phyloP scores from a whole-genome alignment of 2,797 vertebrate species.

The Pangasius djambal region DNA sequence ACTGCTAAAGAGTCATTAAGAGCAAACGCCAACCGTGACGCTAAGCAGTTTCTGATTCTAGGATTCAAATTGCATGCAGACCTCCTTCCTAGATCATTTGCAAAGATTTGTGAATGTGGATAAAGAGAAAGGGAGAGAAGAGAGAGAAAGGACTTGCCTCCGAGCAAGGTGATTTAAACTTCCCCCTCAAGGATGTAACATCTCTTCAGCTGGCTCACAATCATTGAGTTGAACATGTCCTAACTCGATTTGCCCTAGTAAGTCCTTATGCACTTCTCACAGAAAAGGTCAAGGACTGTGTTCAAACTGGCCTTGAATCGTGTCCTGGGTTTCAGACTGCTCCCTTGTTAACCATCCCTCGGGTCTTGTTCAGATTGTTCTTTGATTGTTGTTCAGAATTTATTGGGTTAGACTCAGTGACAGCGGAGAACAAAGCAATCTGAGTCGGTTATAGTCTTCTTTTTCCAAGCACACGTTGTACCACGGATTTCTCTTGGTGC shows the following conservation, averaged over 20 bases:
- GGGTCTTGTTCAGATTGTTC: constrained; percentile 18
- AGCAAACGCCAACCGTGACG: constrained; percentile 66
- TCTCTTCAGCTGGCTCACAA: constrained; percentile 43
- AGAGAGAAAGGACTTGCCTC: constrained; percentile 23
- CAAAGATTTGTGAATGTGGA: constrained; percentile 34
- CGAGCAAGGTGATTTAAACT: constrained; percentile 35
- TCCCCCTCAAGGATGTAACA: constrained; percentile 27
- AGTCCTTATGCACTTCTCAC: background rate
- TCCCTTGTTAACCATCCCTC: background rate
- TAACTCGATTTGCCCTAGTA: constrained; percentile 15
- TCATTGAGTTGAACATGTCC: constrained; percentile 27
- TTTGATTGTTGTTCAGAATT: constrained; percentile 6
- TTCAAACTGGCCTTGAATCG: constrained; percentile 28
- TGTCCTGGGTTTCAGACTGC: constrained; percentile 40
- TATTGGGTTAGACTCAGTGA: constrained; percentile 11
- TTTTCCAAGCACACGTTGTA: background rate
- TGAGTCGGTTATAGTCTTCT: background rate
- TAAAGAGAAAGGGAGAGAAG: constrained; percentile 22
- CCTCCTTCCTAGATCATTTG: constrained; percentile 52
- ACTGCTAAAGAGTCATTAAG: constrained; percentile 70
- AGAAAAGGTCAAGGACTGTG: constrained; percentile 43
- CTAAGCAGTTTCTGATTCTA: constrained; percentile 47
- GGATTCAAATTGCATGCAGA: constrained; percentile 57
- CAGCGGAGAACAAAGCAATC: constrained; percentile 19
- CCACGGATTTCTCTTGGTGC: background rate